Evolutionary conservation across 1,140 invertebrate genomes (phyloP).

Genomic region (Pissodes strobi): DNA sequence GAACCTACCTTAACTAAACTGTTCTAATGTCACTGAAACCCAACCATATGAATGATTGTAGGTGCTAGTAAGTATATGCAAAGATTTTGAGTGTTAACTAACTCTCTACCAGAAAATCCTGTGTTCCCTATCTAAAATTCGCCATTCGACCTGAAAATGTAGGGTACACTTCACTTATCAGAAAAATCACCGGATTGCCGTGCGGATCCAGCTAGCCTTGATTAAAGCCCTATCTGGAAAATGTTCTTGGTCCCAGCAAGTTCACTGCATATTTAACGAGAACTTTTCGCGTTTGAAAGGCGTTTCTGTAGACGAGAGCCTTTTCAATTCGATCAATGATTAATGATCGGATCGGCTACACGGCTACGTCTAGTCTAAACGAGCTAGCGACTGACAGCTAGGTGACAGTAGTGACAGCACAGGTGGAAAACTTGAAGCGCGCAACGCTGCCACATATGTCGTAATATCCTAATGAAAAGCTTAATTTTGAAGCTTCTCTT

Average conservation of each 20-base stretch:
- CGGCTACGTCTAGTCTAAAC: too few species aligned
- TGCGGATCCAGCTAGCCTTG: conserved; percentile 10
- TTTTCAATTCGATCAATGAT: conserved; percentile 46
- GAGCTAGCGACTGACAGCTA: conserved; percentile 35
- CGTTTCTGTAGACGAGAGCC: conserved; percentile 22
- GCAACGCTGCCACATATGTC: conserved; percentile 10
- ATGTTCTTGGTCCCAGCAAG: not conserved
- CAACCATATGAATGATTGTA: conserved; percentile 1
- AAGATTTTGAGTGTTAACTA: too few species aligned
- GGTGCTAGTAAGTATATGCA: too few species aligned
- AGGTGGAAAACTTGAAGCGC: conserved; percentile 37
- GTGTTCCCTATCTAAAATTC: too few species aligned
- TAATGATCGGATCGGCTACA: conserved; percentile 40
- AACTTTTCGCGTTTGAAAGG: conserved; percentile 15
- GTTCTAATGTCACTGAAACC: conserved; percentile 11
- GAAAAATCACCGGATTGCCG: conserved; percentile 16
- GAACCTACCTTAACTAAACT: not conserved
- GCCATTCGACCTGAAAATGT: too few species aligned
- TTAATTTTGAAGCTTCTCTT: too few species aligned
- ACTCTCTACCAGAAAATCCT: too few species aligned
- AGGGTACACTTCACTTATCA: conserved; percentile 6
- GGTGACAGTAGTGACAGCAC: conserved; percentile 40
- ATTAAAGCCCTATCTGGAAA: conserved; percentile 4
- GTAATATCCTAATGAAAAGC: too few species aligned
- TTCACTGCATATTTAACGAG: conserved; percentile 34